Conservation (phyloP, 2,797 vertebrate species). For the Falco novaeseelandiae region DNA sequence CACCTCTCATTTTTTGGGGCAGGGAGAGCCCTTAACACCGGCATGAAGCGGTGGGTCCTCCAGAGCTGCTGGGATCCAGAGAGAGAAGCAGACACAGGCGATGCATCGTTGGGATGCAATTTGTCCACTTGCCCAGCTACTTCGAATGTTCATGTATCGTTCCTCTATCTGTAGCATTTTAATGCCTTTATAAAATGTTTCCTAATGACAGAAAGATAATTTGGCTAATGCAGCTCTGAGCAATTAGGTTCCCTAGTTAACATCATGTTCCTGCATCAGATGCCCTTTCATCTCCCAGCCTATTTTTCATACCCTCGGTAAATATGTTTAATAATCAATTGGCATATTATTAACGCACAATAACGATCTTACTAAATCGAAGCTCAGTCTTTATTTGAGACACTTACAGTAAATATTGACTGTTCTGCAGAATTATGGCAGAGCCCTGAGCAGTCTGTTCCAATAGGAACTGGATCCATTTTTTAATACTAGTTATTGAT, state of each 20-base stretch:
- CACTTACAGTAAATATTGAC: constrained; percentile 77
- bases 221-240: constrained; percentile 58
- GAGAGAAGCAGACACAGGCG: background rate
- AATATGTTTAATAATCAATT: constrained; percentile 79
- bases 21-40: background rate
- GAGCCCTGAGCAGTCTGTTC: constrained; percentile 66
- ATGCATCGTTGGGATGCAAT: background rate
- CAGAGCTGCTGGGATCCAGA: fast-evolving
- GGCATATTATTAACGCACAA: constrained; percentile 77
- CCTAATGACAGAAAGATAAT: constrained; percentile 58
- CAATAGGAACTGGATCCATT: constrained; percentile 71
- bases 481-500: constrained; percentile 79
- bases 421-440: constrained; percentile 75
- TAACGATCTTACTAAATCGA: constrained; percentile 74
- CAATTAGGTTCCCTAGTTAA: constrained; percentile 68
- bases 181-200: constrained; percentile 53
- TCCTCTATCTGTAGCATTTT: constrained; percentile 29
- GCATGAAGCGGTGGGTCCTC: fast-evolving
- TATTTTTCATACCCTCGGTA: constrained; percentile 72
- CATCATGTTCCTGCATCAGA: constrained; percentile 49
- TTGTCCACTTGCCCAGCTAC: constrained; percentile 9
- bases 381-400: constrained; percentile 77
- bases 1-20: background rate
- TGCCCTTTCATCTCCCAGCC: constrained; percentile 40
- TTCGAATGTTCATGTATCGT: background rate